These are phyloP conservation scores for Lasioglossum morio DNA, from an alignment of 2,888 invertebrate genomes.

Conservation along the genomic window DNA sequence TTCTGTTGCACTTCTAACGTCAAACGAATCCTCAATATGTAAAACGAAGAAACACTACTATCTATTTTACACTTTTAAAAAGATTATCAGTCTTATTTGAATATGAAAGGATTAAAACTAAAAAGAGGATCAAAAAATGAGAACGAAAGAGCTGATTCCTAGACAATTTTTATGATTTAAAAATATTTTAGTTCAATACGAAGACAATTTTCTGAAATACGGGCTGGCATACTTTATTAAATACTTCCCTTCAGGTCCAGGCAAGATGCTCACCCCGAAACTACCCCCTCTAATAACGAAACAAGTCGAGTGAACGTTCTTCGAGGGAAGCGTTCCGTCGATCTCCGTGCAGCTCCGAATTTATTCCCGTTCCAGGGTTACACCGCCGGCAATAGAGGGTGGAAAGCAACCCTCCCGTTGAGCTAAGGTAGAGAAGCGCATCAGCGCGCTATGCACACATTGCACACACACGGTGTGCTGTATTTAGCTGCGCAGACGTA, in stretches of 20 bases:
- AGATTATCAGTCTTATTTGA: too few relatives aligned
- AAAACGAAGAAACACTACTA: too few relatives aligned
- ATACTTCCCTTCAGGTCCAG: not conserved
- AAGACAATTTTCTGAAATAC: not conserved
- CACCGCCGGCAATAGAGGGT: not conserved
- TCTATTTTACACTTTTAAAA: too few relatives aligned
- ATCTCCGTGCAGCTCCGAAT: constrained; percentile 12
- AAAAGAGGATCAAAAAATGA: too few relatives aligned
- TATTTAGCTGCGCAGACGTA: constrained; percentile 60
- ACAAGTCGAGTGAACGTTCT: not conserved
- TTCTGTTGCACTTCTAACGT: too few relatives aligned
- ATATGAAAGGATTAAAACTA: too few relatives aligned
- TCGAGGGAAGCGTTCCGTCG: not conserved
- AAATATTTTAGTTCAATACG: not conserved
- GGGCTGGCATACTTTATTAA: not conserved
- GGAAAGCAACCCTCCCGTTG: not conserved
- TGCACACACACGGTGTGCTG: constrained; percentile 7
- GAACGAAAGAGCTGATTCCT: too few relatives aligned
- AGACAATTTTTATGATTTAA: not conserved
- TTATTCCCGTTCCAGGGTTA: constrained; percentile 29
- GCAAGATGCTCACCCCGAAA: not conserved
- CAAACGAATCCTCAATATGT: too few relatives aligned
- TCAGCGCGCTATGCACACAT: constrained; percentile 41
- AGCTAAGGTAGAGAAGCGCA: constrained; percentile 13
- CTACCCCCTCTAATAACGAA: constrained; percentile 1